Evolutionary conservation across 2,113 vertebrate species (phyloP).

Genomic region (Paramisgurnus dabryanus): DNA sequence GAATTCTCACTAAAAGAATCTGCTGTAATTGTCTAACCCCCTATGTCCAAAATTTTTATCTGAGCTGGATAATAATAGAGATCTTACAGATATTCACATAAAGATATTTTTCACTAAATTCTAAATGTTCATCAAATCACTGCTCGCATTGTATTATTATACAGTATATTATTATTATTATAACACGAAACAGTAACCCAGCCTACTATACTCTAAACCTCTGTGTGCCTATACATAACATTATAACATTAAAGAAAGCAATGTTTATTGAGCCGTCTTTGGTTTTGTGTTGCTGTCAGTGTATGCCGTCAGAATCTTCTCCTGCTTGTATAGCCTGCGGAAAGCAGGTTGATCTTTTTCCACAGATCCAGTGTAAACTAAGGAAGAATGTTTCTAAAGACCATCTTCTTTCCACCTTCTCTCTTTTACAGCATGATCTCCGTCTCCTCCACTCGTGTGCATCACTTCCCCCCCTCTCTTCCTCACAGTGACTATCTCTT

Average conservation of each 20-base stretch:
- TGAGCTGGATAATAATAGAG: too few relatives aligned
- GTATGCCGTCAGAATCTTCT: slow-evolving; percentile 44
- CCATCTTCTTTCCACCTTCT: slow-evolving; percentile 74
- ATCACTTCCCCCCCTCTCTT: slow-evolving; percentile 55
- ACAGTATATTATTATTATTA: too few relatives aligned
- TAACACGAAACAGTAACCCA: neutral
- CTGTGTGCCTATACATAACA: slow-evolving; percentile 44
- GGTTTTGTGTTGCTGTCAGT: slow-evolving; percentile 54
- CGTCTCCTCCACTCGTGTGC: slow-evolving; percentile 47
- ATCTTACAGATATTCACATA: too few relatives aligned
- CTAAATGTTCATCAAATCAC: too few relatives aligned
- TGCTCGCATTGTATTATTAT: too few relatives aligned
- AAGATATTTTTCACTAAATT: too few relatives aligned
- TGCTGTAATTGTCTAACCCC: too few relatives aligned
- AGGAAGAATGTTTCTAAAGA: slow-evolving; percentile 71
- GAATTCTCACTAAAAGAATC: too few relatives aligned
- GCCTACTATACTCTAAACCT: slow-evolving; percentile 19
- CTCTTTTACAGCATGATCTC: slow-evolving; percentile 75
- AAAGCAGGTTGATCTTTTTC: slow-evolving; percentile 59
- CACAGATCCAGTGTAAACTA: slow-evolving; percentile 74
- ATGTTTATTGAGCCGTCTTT: slow-evolving; percentile 51
- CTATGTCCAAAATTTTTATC: too few relatives aligned
- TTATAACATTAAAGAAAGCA: slow-evolving; percentile 9
- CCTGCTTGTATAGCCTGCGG: slow-evolving; percentile 18
- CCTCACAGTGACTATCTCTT: slow-evolving; percentile 73